Evolutionary conservation across 2,113 vertebrate genomes (phyloP).

Genomic region (Montifringilla adamsi): DNA sequence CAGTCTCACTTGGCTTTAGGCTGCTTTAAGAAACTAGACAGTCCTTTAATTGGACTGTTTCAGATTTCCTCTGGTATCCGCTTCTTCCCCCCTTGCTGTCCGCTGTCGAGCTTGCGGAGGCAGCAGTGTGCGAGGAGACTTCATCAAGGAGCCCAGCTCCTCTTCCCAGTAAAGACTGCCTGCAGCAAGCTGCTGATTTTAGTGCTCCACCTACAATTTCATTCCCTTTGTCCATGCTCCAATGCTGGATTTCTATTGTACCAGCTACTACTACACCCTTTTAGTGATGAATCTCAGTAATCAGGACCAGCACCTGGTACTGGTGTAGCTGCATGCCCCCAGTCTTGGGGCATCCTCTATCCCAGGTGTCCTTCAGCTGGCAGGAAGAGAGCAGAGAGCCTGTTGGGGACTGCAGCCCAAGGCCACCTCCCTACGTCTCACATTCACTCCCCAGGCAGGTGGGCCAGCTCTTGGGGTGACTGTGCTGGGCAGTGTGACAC

Average conservation of each 20-base stretch:
- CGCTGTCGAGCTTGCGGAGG: accelerated
- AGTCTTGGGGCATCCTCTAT: background rate
- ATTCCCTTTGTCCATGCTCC: background rate
- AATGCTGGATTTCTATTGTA: background rate
- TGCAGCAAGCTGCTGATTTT: background rate
- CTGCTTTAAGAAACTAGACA: background rate
- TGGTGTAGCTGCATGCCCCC: background rate
- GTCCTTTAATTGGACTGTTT: background rate
- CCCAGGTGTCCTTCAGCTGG: background rate
- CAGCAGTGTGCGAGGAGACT: background rate
- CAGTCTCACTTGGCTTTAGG: background rate
- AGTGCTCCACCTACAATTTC: background rate
- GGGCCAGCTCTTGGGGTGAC: background rate
- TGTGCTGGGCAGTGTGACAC: background rate
- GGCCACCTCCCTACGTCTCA: background rate
- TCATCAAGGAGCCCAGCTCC: background rate
- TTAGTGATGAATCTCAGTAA: background rate
- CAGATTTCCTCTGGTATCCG: background rate
- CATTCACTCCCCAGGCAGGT: accelerated
- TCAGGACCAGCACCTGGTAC: background rate
- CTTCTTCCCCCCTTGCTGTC: background rate
- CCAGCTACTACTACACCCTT: background rate
- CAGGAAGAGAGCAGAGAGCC: background rate
- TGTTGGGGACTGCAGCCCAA: background rate
- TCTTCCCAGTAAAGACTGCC: background rate